A percentile compares a stretch with the other conserved stretches of the same genome.
Conservation (phyloP, 64 coral and sea anemone species). For the Catalaphyllia jardinei region DNA sequence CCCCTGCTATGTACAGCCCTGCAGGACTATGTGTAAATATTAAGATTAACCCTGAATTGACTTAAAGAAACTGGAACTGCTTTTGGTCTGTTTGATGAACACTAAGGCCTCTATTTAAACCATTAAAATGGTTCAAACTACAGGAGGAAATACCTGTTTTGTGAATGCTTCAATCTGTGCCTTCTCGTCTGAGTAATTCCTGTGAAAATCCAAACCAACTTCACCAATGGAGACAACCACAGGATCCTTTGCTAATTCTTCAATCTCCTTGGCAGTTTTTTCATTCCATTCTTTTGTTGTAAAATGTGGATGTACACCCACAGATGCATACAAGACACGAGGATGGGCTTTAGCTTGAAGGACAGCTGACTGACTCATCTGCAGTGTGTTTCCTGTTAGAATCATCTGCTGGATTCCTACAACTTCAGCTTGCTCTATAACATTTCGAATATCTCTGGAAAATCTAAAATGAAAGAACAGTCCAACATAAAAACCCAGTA, state of each 20-base stretch:
- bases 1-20: no score
- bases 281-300: slow-evolving; percentile 94
- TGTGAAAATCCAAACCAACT: slow-evolving; percentile 97
- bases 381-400: slow-evolving; percentile 86
- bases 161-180: slow-evolving; percentile 87
- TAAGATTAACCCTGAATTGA: no score
- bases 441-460: slow-evolving; percentile 82
- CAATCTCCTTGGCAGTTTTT: slow-evolving; percentile 56
- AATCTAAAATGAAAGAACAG: slow-evolving; percentile 65
- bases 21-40: no score
- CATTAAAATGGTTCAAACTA: not conserved
- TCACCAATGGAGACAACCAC: slow-evolving; percentile 98
- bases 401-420: slow-evolving; percentile 95
- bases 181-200: slow-evolving; percentile 90
- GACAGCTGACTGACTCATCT: slow-evolving; percentile 82
- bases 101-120: no score
- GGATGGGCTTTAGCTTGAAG: slow-evolving; percentile 79
- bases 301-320: slow-evolving; percentile 97
- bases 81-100: no score
- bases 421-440: slow-evolving; percentile 77
- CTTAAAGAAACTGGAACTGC: no score
- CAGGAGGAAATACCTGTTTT: slow-evolving; percentile 69
- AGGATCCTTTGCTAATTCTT: slow-evolving; percentile 72
- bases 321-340: slow-evolving; percentile 73
- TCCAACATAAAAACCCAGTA: not conserved